These are phyloP conservation scores for Amorpha juglandis DNA, from an alignment of 2,888 invertebrate genomes.

Conservation along the genomic window DNA sequence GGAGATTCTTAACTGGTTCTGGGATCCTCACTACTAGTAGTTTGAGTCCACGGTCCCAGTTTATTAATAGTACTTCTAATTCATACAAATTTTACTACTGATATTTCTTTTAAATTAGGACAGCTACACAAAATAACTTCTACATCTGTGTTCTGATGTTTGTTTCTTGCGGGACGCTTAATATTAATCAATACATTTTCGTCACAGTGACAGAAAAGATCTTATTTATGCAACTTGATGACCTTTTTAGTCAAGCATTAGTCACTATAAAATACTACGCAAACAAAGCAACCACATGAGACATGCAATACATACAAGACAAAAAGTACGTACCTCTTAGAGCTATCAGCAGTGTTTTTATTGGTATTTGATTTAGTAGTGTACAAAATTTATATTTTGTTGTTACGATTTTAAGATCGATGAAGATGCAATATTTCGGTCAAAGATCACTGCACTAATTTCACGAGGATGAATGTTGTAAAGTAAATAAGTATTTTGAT, in stretches of 20 bases:
- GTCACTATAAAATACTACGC: background rate
- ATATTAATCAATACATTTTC: too few species aligned
- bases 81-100: too few species aligned
- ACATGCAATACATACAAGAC: background rate
- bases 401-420: background rate
- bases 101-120: too few species aligned
- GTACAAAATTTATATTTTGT: background rate
- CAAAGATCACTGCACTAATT: background rate
- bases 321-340: background rate
- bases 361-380: background rate
- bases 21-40: too few species aligned
- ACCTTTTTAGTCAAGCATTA: conserved; percentile 12
- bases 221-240: background rate
- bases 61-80: too few species aligned
- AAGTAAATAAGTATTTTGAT: background rate
- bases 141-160: too few species aligned
- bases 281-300: background rate
- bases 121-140: too few species aligned
- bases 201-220: too few species aligned
- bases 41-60: too few species aligned
- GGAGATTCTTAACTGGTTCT: too few species aligned
- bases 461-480: too few species aligned
- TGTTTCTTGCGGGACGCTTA: too few species aligned
- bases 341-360: background rate
- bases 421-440: background rate